phyloP scores from a whole-genome alignment of 2,113 vertebrate species.

The Calypte anna region DNA sequence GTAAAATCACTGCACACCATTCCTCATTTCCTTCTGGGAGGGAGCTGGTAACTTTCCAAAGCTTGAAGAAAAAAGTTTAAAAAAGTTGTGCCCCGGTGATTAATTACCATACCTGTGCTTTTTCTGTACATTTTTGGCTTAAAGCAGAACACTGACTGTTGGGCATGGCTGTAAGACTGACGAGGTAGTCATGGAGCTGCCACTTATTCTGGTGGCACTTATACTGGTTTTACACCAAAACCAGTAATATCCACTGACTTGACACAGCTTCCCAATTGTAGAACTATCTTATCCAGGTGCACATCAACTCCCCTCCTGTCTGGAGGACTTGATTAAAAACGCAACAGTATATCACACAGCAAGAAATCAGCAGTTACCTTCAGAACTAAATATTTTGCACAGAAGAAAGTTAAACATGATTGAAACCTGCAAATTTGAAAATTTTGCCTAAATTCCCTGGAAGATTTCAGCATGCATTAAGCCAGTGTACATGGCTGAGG shows the following conservation, averaged over 20 bases:
- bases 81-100: background rate
- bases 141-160: background rate
- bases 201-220: background rate
- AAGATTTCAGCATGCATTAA: background rate
- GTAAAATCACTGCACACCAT: background rate
- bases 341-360: background rate
- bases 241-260: background rate
- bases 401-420: background rate
- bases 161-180: background rate
- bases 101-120: background rate
- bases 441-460: background rate
- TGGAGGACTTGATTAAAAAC: background rate
- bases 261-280: background rate
- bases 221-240: background rate
- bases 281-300: background rate
- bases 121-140: background rate
- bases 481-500: background rate
- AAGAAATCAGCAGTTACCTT: background rate
- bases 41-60: constrained; percentile 40
- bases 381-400: background rate
- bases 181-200: background rate
- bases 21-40: constrained; percentile 17
- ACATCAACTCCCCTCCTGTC: background rate
- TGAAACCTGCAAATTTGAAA: background rate
- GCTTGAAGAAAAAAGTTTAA: constrained; percentile 11